Base-by-base conservation (phyloP, 1,140 invertebrate species). In the Parasteatoda tepidariorum region DNA sequence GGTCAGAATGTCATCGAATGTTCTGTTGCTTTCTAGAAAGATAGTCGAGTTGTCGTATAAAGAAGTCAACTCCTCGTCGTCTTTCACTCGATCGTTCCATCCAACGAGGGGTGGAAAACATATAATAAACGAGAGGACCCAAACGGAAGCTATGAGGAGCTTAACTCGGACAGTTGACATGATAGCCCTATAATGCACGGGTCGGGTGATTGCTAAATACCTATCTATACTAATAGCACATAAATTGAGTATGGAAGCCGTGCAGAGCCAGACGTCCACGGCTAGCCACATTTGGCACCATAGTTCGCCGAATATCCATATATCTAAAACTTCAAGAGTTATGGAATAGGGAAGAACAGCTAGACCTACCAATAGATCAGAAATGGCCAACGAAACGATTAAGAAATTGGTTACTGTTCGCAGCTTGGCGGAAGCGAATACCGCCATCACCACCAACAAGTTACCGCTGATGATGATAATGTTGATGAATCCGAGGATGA, bases 251-350 rank as follows among this genome's bases (percentile, higher is more conserved):
- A 98, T 98, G 85, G 95, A 97, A 0, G 97, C 96, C 0, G 97
- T 98, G 89, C 97, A 95, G 93, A 98, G 95, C 94, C 97, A 96
- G 1, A 98, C 97, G 89, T 98, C 97, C 26, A 97, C 93, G 0
- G 96, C 96, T 81, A 97, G 90, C 96, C 96, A 98, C 84, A 96
- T 93, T 62, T 94, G 94, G 88, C 96, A 98, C 95, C 95, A 97
- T 26, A 95, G 90, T 88, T 95, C 93, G 54, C 96, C 96, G 87
- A 96, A 97, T 86, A 97, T 95, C 96, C 96, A 98, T 87, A 96
- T 92, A 92, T 96, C 90, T 11, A 92, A 92, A 38, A 96, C 94
- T 89, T 96, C 95, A 91, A 94, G 93, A 6, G 94, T 95, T 75
- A 95, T 94, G 22, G 94, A 96, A 89, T 97, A 97, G 0, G 95